Evolutionary conservation across 2,797 vertebrate species (phyloP).

Genomic region (Hyperoplus immaculatus): DNA sequence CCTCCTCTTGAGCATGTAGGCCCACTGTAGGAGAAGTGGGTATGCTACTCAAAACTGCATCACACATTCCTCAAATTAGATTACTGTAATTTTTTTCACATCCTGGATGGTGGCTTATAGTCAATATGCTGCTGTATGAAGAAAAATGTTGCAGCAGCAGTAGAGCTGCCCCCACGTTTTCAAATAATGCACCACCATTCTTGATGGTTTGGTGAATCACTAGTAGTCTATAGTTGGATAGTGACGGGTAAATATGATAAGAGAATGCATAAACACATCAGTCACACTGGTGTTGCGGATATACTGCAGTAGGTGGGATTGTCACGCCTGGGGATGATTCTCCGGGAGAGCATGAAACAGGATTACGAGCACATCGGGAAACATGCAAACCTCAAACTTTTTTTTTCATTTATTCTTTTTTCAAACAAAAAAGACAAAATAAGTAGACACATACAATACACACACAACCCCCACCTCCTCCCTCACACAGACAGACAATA

Average conservation of each 20-base stretch:
- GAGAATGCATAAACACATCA: slow-evolving; percentile 80
- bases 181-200: slow-evolving; percentile 67
- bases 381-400: slow-evolving; percentile 71
- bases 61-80: slow-evolving; percentile 59
- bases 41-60: slow-evolving; percentile 42
- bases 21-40: slow-evolving; percentile 43
- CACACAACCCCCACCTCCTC: no score
- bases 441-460: no score
- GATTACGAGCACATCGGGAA: slow-evolving; percentile 78
- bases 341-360: slow-evolving; percentile 81
- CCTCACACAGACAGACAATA: no score
- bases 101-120: slow-evolving; percentile 53
- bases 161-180: slow-evolving; percentile 57
- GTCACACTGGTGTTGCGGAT: slow-evolving; percentile 78
- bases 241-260: slow-evolving; percentile 74
- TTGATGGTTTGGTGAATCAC: slow-evolving; percentile 65
- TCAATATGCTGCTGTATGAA: slow-evolving; percentile 70
- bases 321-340: slow-evolving; percentile 78
- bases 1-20: slow-evolving; percentile 47
- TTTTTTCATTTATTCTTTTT: slow-evolving; percentile 24
- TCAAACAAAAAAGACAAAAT: no score
- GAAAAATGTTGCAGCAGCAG: slow-evolving; percentile 68
- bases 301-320: slow-evolving; percentile 80
- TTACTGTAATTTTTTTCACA: slow-evolving; percentile 70
- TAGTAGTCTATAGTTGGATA: slow-evolving; percentile 58